Evolutionary conservation across 1,140 invertebrate genomes (phyloP), one percentile per base, ranked within the genome.

Genomic region (roundworm (Caenorhabditis elegans)): DNA sequence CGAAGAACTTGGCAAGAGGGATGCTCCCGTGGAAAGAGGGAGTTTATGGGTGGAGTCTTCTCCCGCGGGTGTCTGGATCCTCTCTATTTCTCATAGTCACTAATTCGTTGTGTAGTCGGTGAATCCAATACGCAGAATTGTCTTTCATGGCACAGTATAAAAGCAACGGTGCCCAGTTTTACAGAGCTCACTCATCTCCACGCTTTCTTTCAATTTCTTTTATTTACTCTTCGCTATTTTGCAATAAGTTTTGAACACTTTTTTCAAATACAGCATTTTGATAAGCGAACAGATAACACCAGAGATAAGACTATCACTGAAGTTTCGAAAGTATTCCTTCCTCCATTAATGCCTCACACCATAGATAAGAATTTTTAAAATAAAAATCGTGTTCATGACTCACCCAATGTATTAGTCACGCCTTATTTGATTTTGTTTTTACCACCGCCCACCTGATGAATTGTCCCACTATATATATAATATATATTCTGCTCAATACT

Each of bases 81-180:
- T 70, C 34, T n/a, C n/a, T 31, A 11, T 19, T 43, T 24, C 10
- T 10, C 3, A 39, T 70, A 2, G 1, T 70, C 34, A 39, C 34
- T 70, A 39, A 26, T 4, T 39, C 3, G 60, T 17, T 70, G 60
- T 70, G 60, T 70, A 70, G 60, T 39, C 34, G 39, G 60, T 22
- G 34, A 70, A 70, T 70, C 34, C 34, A 70, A 70, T 70, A 70
- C 60, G 60, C 60, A 70, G 60, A 70, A 70, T 70, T 10, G 60
- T 70, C 60, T 70, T 70, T 39, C 34, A 24, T 70, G 34, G 60
- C 60, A 70, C 60, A 70, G 60, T 70, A 70, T 70, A 70, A 22
- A 70, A 70, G 60, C 60, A 24, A 4, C 13, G 60, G 60, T 22
- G 11, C 60, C 60, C 34, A 31, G 34, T 70, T 34, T 22, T 2